Percentiles rank a stretch among this genome's conserved stretches.
phyloP scores from a whole-genome alignment of 2,797 vertebrate genomes.

The Scolopax rusticola region DNA sequence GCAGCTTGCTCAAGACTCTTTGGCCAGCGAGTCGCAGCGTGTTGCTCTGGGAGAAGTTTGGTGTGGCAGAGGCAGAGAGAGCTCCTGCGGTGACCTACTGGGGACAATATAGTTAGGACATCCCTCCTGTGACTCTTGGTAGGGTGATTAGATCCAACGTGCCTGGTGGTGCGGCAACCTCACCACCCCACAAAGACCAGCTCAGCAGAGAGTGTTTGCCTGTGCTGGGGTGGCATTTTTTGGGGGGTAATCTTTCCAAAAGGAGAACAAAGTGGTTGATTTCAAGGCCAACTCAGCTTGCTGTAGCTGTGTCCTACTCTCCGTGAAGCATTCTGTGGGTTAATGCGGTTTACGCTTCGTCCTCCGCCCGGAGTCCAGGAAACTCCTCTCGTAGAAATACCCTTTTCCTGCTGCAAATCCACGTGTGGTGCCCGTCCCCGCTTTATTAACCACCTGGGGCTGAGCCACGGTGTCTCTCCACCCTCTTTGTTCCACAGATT shows the following conservation, averaged over 20 bases:
- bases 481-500: neutral
- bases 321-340: neutral
- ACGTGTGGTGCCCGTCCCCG: neutral
- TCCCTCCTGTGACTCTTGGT: neutral
- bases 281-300: neutral
- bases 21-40: neutral
- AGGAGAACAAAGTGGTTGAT: neutral
- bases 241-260: neutral
- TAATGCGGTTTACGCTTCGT: neutral
- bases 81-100: neutral
- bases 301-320: neutral
- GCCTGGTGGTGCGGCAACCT: neutral
- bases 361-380: neutral
- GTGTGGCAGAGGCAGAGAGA: neutral
- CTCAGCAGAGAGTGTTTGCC: neutral
- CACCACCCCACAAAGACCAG: neutral
- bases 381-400: neutral
- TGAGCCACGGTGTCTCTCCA: neutral
- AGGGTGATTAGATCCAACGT: neutral
- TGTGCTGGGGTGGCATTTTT: neutral
- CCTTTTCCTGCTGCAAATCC: neutral
- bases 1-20: neutral
- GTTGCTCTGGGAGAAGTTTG: neutral
- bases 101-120: neutral
- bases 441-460: neutral